Conservation (phyloP, 2,888 invertebrate genomes). For the Hemistola chrysoprasaria region DNA sequence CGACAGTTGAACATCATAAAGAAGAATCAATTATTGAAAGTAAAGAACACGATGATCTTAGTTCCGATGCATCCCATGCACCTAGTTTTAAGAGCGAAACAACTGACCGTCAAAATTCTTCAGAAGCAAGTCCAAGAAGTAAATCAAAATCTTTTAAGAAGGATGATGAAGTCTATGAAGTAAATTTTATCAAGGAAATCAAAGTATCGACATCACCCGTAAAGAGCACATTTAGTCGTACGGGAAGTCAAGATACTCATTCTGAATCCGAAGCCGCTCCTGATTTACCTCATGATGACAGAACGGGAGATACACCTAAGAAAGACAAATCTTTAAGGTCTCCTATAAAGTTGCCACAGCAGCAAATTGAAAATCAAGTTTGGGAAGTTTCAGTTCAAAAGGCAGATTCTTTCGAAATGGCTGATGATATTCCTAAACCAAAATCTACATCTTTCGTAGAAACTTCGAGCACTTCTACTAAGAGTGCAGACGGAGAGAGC, state of each 20-base stretch:
- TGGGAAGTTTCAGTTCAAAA: slow-evolving; percentile 73
- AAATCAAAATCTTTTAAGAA: slow-evolving; percentile 76
- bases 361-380: slow-evolving; percentile 72
- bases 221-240: slow-evolving; percentile 75
- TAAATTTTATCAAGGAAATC: slow-evolving; percentile 79
- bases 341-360: slow-evolving; percentile 70
- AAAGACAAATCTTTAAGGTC: slow-evolving; percentile 61
- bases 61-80: slow-evolving; percentile 73
- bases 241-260: slow-evolving; percentile 80
- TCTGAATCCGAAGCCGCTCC: slow-evolving; percentile 80
- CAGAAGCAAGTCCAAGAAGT: slow-evolving; percentile 70
- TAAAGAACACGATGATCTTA: slow-evolving; percentile 74
- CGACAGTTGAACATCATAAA: slow-evolving; percentile 72
- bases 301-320: slow-evolving; percentile 62
- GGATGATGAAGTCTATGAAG: slow-evolving; percentile 75
- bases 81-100: slow-evolving; percentile 73
- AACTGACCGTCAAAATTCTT: slow-evolving; percentile 61
- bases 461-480: slow-evolving; percentile 43
- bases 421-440: slow-evolving; percentile 51
- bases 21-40: slow-evolving; percentile 75
- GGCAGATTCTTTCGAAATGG: slow-evolving; percentile 62
- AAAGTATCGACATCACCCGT: slow-evolving; percentile 76
- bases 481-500: slow-evolving; percentile 50
- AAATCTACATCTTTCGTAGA: slow-evolving; percentile 41
- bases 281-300: slow-evolving; percentile 74